Percentiles rank a stretch among this genome's conserved stretches.
Evolutionary conservation across 2,113 vertebrate species (phyloP).

Genomic region (Aegotheles bennettii): DNA sequence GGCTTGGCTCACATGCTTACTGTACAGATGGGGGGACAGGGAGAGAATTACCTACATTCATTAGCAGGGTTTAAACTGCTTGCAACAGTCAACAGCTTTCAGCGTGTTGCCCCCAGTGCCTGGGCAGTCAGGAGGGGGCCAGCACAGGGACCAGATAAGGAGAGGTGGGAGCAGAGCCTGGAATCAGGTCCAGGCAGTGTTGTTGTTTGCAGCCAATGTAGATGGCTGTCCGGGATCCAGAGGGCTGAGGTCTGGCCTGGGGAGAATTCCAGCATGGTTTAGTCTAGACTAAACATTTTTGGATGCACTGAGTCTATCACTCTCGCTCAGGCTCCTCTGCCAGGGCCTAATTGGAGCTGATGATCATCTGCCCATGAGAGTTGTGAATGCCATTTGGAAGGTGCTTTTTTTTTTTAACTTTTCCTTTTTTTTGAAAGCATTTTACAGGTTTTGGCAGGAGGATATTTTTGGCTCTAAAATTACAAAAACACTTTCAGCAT

Average conservation of each 20-base stretch:
- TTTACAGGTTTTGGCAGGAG: conserved; percentile 68
- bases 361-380: conserved; percentile 42
- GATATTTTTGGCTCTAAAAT: conserved; percentile 40
- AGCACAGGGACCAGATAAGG: not conserved
- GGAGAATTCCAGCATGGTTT: conserved; percentile 30
- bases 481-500: conserved; percentile 41
- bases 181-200: not conserved
- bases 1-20: not conserved
- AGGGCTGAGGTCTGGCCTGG: conserved; percentile 11
- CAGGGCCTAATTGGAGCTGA: conserved; percentile 66
- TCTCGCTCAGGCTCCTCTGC: conserved; percentile 37
- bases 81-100: not conserved
- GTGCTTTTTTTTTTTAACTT: not conserved
- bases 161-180: not conserved
- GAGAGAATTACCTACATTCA: not conserved
- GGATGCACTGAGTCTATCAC: conserved; percentile 4
- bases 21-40: not conserved
- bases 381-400: conserved; percentile 62
- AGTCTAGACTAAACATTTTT: conserved; percentile 69
- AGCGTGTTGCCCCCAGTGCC: not conserved
- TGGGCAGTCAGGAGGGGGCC: not conserved
- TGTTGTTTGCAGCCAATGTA: not conserved
- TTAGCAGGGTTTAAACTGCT: not conserved
- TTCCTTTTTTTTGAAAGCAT: not conserved
- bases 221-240: not conserved